A percentile compares a stretch with the other conserved stretches of the same genome.
phyloP scores from a whole-genome alignment of 2,797 vertebrate genomes.

The Bryconaethiops microstoma region DNA sequence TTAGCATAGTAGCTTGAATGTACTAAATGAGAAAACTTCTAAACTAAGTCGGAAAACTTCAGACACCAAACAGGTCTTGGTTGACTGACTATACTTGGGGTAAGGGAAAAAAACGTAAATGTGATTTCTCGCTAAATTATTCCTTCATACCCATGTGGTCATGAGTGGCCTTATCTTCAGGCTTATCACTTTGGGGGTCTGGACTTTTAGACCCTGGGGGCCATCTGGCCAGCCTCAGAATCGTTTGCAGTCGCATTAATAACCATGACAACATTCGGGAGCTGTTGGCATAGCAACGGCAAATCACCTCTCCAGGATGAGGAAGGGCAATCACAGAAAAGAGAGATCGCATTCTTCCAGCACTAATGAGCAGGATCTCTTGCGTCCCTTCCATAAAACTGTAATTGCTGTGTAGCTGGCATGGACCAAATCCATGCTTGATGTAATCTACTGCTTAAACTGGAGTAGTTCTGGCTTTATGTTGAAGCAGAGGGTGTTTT shows the following conservation, averaged over 20 bases:
- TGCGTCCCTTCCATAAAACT: neutral
- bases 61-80: too few relatives aligned
- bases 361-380: neutral
- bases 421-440: neutral
- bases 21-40: too few relatives aligned
- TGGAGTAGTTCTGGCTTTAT: neutral
- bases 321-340: neutral
- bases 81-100: too few relatives aligned
- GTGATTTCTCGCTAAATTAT: too few relatives aligned
- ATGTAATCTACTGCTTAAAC: neutral
- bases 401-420: neutral
- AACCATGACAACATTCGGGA: neutral
- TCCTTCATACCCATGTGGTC: too few relatives aligned
- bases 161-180: neutral
- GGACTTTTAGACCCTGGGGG: neutral
- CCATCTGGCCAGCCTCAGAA: neutral
- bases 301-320: neutral
- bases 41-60: too few relatives aligned
- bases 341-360: neutral
- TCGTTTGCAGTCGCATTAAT: neutral
- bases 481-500: neutral
- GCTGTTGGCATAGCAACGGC: neutral
- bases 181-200: neutral
- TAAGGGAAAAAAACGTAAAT: too few relatives aligned
- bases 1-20: too few relatives aligned